Evolutionary conservation across 2,113 vertebrate species (phyloP).

Genomic region (Rhizomys pruinosus): DNA sequence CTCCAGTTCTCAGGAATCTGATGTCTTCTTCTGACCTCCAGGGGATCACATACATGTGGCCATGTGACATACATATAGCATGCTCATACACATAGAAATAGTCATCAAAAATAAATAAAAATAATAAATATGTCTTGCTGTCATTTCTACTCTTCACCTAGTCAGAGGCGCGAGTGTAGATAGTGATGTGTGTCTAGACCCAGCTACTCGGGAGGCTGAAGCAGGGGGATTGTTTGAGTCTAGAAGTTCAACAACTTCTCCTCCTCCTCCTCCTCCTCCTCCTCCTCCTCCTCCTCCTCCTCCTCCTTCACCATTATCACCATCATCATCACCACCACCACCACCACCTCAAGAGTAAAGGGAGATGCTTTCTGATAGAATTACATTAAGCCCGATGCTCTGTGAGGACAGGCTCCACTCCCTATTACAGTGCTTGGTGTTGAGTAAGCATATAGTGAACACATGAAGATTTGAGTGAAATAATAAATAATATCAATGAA

Average conservation of each 20-base stretch:
- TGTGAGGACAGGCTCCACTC: neutral
- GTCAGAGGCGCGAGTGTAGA: neutral
- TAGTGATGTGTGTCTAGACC: neutral
- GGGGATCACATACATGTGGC: no score
- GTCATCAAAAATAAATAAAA: no score
- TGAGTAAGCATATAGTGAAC: fast-evolving
- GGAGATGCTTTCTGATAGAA: neutral
- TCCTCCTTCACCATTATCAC: neutral
- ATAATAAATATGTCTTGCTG: neutral
- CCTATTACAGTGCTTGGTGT: neutral
- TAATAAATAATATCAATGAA: no score
- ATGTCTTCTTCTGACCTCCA: no score
- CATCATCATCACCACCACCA: neutral
- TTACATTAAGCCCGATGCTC: neutral
- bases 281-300: neutral
- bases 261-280: neutral
- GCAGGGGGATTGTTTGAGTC: neutral
- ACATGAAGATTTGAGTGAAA: neutral
- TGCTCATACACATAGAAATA: no score
- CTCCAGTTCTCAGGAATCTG: no score
- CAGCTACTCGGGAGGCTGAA: neutral
- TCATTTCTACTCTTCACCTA: neutral
- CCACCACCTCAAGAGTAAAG: neutral
- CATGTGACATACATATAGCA: no score
- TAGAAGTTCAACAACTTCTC: neutral